Percentiles rank a stretch among this genome's conserved stretches.
Conservation (phyloP, 92 coral and sea anemone species). For the Virgularia gustaviana region DNA sequence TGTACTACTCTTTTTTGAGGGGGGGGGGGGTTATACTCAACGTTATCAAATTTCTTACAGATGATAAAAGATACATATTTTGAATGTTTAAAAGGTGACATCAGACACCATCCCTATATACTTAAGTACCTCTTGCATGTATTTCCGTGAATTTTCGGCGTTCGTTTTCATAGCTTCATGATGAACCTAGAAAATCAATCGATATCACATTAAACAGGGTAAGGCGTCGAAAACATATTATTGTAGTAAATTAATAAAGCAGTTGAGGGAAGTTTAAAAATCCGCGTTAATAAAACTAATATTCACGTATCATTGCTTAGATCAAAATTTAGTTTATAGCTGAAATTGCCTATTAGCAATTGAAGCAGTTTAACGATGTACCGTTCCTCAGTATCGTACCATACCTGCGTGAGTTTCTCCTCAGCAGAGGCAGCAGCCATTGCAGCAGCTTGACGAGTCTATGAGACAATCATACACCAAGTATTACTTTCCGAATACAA, state of each 20-base stretch:
- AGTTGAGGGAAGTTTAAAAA: too few relatives aligned
- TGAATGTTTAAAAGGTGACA: neutral
- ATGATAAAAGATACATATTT: neutral
- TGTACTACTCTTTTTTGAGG: neutral
- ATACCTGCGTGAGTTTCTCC: conserved; percentile 71
- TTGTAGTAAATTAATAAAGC: too few relatives aligned
- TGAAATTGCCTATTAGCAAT: too few relatives aligned
- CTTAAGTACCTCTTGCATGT: conserved; percentile 90
- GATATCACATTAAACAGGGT: too few relatives aligned
- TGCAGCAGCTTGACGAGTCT: conserved; percentile 92
- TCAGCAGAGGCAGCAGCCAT: conserved; percentile 82
- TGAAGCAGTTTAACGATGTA: too few relatives aligned
- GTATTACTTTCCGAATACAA: neutral
- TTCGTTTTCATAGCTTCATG: conserved; percentile 76
- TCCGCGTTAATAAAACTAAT: too few relatives aligned
- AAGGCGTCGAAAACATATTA: conserved; percentile 61
- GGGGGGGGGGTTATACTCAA: neutral
- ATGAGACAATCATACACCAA: neutral
- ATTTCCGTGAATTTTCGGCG: conserved; percentile 64
- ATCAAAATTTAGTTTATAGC: too few relatives aligned
- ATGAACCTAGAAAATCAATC: too few relatives aligned
- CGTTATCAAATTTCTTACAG: neutral
- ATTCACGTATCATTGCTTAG: too few relatives aligned
- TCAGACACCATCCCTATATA: too few relatives aligned
- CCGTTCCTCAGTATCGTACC: too few relatives aligned